Evolutionary conservation across 1,140 invertebrate species (phyloP).

Genomic region (Lasioglossum albipes): DNA sequence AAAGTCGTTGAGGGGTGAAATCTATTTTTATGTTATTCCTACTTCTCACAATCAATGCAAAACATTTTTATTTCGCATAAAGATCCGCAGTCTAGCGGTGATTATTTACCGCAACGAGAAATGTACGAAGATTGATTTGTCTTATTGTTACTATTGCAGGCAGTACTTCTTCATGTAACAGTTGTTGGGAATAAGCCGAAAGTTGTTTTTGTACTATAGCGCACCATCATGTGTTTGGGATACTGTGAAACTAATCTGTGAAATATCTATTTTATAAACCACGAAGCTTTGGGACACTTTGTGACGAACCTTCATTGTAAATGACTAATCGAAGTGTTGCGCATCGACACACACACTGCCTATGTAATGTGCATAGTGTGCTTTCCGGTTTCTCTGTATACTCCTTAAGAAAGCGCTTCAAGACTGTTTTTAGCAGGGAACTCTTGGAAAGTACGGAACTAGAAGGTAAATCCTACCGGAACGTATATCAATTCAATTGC

Average conservation of each 20-base stretch:
- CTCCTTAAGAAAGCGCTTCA: conserved; percentile 7
- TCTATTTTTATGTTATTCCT: too few relatives aligned
- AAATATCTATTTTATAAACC: conserved; percentile 27
- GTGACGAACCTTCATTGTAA: neutral
- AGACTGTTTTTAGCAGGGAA: conserved; percentile 10
- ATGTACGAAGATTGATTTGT: neutral
- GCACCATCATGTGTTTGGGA: neutral
- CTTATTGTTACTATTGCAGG: conserved; percentile 59
- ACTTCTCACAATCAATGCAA: too few relatives aligned
- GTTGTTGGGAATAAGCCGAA: neutral
- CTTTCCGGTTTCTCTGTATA: conserved; percentile 34
- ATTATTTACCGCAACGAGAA: too few relatives aligned
- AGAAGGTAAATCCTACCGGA: neutral
- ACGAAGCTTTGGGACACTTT: neutral
- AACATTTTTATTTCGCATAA: too few relatives aligned
- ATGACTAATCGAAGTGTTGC: conserved; percentile 13
- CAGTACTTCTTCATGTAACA: conserved; percentile 73
- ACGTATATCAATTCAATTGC: conserved; percentile 8
- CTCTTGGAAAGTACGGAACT: conserved; percentile 18
- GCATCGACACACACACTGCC: conserved; percentile 27
- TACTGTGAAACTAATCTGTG: neutral
- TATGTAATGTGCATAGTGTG: conserved; percentile 37
- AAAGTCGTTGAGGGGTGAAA: too few relatives aligned
- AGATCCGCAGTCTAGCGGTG: too few relatives aligned
- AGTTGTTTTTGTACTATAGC: neutral